These are phyloP conservation scores for Aphaenogaster ashmeadi DNA, from an alignment of 1,140 invertebrate species.

Conservation along the genomic window DNA sequence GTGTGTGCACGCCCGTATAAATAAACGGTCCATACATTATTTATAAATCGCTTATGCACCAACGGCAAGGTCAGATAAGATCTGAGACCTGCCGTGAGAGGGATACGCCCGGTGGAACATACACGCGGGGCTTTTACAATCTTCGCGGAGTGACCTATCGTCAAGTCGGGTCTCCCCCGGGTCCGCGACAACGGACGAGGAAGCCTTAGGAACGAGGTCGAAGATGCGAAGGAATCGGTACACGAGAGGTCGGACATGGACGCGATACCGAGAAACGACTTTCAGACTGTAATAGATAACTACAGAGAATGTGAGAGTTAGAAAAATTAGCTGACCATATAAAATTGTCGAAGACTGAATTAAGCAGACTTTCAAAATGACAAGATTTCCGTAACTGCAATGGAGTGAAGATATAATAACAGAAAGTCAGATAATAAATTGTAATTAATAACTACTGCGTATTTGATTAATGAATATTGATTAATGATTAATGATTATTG, in stretches of 20 bases:
- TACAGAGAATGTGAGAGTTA: neutral
- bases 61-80: constrained; percentile 75
- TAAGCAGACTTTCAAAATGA: neutral
- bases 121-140: constrained; percentile 48
- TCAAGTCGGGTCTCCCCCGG: constrained; percentile 62
- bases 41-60: constrained; percentile 75
- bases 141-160: constrained; percentile 64
- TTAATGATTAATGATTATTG: too few relatives aligned
- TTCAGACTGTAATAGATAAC: neutral
- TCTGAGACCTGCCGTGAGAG: constrained; percentile 66
- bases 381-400: neutral
- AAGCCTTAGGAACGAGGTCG: constrained; percentile 52
- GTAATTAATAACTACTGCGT: too few relatives aligned
- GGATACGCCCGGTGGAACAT: constrained; percentile 48
- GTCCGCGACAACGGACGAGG: constrained; percentile 44
- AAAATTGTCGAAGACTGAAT: neutral
- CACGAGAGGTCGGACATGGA: constrained; percentile 33
- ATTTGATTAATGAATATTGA: too few relatives aligned
- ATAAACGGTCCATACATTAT: constrained; percentile 76
- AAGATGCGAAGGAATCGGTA: constrained; percentile 36
- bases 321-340: neutral
- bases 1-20: constrained; percentile 64
- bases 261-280: constrained; percentile 10
- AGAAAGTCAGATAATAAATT: too few relatives aligned
- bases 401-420: too few relatives aligned